Evolutionary conservation across 2,797 vertebrate species (phyloP).

Genomic region (Tauraco hartlaubi): DNA sequence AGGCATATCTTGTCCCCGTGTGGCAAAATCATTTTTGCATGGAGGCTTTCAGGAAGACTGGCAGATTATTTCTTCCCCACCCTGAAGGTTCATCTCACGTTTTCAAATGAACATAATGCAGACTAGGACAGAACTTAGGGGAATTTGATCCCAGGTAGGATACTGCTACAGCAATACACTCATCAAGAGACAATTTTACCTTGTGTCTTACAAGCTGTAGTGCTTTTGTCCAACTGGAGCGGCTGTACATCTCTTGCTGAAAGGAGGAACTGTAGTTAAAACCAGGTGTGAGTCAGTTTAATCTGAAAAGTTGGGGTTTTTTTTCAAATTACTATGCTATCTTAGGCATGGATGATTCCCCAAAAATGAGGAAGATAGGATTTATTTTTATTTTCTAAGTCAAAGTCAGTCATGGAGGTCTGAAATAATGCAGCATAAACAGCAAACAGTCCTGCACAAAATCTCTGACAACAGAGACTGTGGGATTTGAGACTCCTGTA

Average conservation of each 20-base stretch:
- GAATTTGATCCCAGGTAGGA: background rate
- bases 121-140: background rate
- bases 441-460: background rate
- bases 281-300: background rate
- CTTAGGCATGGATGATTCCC: background rate
- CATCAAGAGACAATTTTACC: background rate
- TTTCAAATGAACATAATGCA: background rate
- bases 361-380: background rate
- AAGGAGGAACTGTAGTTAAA: background rate
- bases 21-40: background rate
- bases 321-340: background rate
- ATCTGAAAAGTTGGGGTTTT: background rate
- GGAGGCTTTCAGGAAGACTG: background rate
- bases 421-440: background rate
- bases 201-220: fast-evolving
- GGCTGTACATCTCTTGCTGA: background rate
- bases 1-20: too few species aligned
- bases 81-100: background rate
- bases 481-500: background rate
- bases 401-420: background rate
- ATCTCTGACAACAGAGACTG: background rate
- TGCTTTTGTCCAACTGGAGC: background rate
- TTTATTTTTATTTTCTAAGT: background rate
- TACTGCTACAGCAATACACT: background rate
- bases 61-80: background rate